Evolutionary conservation across 2,113 vertebrate species (phyloP).

Genomic region (Anthoscopus minutus): DNA sequence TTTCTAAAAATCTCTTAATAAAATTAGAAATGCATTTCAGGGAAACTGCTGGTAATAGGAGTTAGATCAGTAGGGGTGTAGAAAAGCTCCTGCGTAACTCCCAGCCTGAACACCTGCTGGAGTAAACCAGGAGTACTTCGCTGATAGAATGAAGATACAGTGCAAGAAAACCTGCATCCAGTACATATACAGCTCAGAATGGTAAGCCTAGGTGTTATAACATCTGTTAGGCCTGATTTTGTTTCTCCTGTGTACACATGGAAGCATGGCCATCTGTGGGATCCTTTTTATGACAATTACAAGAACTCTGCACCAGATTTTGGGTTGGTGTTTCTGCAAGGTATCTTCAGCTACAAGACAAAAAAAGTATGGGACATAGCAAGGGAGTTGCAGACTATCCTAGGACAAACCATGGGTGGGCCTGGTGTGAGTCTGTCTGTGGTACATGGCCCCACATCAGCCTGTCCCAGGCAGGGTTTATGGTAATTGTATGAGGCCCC

Average conservation of each 20-base stretch:
- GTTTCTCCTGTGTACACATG: background rate
- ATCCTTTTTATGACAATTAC: background rate
- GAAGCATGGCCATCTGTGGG: background rate
- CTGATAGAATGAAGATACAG: background rate
- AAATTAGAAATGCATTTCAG: background rate
- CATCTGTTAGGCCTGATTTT: background rate
- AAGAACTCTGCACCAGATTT: background rate
- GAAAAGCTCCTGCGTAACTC: background rate
- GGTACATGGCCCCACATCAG: background rate
- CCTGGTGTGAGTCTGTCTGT: background rate
- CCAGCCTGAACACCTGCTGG: background rate
- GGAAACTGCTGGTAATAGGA: background rate
- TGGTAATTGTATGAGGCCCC: background rate
- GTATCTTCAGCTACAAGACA: background rate
- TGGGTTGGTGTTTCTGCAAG: background rate
- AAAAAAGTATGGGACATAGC: background rate
- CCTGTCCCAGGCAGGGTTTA: too few species aligned
- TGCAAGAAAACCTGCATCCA: background rate
- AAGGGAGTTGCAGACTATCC: background rate
- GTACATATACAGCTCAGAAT: background rate
- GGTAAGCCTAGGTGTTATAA: background rate
- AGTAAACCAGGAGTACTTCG: background rate
- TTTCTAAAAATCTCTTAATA: background rate
- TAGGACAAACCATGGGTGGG: background rate
- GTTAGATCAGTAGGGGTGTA: background rate